phyloP scores from a whole-genome alignment of 2,113 vertebrate species.

The Tachysurus vachellii region DNA sequence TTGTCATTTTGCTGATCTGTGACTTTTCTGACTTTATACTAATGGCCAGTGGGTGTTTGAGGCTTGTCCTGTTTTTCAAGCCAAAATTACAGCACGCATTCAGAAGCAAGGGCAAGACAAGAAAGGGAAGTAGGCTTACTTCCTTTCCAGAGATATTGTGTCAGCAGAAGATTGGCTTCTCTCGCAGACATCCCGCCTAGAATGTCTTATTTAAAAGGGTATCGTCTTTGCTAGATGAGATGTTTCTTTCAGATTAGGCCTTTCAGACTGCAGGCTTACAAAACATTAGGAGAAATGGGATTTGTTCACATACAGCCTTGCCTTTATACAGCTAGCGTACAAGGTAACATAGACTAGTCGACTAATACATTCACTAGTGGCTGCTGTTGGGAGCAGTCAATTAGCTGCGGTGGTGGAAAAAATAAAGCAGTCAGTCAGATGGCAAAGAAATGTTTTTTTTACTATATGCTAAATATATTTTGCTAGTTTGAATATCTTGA shows the following conservation, averaged over 20 bases:
- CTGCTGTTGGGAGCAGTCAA: neutral
- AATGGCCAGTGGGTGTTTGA: neutral
- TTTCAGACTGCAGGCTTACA: conserved; percentile 57
- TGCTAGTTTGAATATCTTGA: neutral
- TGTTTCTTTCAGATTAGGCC: conserved; percentile 51
- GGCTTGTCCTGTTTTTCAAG: neutral
- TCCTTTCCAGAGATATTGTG: conserved; percentile 34
- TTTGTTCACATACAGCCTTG: conserved; percentile 47
- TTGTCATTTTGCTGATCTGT: conserved; percentile 24
- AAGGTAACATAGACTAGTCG: neutral
- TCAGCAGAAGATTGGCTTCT: conserved; percentile 17
- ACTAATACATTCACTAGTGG: neutral
- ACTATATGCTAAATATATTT: neutral
- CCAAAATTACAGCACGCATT: neutral
- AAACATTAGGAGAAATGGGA: conserved; percentile 58
- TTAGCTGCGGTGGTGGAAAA: neutral
- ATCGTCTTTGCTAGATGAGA: conserved; percentile 54
- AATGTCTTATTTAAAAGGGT: conserved; percentile 54
- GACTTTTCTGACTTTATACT: conserved; percentile 31
- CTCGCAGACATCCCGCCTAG: conserved; percentile 29
- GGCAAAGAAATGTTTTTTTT: neutral
- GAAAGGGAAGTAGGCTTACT: conserved; percentile 40
- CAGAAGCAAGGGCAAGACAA: conserved; percentile 18
- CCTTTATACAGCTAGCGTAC: conserved; percentile 30
- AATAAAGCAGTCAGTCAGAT: neutral